Evolutionary conservation across 2,888 invertebrate species (phyloP).

Genomic region (Campoletis raptor): DNA sequence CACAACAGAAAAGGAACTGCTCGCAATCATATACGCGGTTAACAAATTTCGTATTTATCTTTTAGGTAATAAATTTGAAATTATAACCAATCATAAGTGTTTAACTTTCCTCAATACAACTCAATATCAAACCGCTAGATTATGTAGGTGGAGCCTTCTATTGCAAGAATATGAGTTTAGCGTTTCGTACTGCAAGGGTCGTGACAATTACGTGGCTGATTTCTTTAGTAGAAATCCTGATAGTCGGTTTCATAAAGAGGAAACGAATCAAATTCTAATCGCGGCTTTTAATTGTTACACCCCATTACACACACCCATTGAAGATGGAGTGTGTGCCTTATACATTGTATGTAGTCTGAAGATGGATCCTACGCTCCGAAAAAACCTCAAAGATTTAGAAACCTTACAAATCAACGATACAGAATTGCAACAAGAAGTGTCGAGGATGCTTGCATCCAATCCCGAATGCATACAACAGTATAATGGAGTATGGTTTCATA

Average conservation of each 20-base stretch:
- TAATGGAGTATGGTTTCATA: not conserved
- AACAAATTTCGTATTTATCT: slow-evolving; percentile 66
- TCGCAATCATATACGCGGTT: slow-evolving; percentile 65
- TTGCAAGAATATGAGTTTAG: slow-evolving; percentile 24
- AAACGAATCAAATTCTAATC: not conserved
- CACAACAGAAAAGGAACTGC: slow-evolving; percentile 50
- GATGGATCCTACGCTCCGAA: not conserved
- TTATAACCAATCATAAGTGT: slow-evolving; percentile 68
- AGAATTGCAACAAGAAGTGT: not conserved
- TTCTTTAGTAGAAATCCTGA: slow-evolving; percentile 32
- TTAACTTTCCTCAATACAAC: slow-evolving; percentile 70
- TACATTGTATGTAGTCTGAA: not conserved
- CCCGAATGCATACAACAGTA: not conserved
- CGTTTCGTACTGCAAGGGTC: slow-evolving; percentile 57
- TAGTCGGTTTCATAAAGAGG: not conserved
- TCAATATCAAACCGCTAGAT: slow-evolving; percentile 6
- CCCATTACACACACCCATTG: not conserved
- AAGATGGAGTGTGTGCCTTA: not conserved
- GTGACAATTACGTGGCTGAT: slow-evolving; percentile 69
- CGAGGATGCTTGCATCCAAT: not conserved
- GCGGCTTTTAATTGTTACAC: not conserved
- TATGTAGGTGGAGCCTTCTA: slow-evolving; percentile 20
- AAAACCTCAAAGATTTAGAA: not conserved
- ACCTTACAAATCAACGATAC: not conserved
- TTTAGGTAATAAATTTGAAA: slow-evolving; percentile 68